Conservation (phyloP, 2,797 vertebrate genomes). For the Miichthys miiuy region DNA sequence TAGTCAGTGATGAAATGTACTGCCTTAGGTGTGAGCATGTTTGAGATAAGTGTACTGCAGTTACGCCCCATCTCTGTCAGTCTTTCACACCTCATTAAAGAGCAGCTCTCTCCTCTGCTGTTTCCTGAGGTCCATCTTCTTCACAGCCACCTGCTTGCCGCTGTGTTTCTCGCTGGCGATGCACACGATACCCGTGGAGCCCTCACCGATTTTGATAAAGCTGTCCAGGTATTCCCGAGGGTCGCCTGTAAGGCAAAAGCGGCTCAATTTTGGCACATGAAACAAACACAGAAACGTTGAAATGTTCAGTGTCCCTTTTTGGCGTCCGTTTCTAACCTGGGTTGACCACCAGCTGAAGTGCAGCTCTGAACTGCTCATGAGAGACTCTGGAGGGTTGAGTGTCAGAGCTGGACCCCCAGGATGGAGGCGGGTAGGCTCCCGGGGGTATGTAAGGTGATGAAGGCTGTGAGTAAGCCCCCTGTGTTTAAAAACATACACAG, state of each 20-base stretch:
- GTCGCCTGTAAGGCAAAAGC: slow-evolving; percentile 82
- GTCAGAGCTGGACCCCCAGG: slow-evolving; percentile 96
- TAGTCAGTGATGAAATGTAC: background rate
- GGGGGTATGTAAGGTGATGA: slow-evolving; percentile 94
- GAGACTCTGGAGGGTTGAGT: slow-evolving; percentile 96
- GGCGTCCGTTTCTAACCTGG: slow-evolving; percentile 83
- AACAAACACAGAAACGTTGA: background rate
- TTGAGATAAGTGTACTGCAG: background rate
- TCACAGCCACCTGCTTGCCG: slow-evolving; percentile 97
- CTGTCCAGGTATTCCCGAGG: slow-evolving; percentile 96
- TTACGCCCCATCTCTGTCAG: slow-evolving; percentile 4
- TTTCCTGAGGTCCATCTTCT: slow-evolving; percentile 99
- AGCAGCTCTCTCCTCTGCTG: slow-evolving; percentile 97
- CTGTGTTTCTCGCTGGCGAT: slow-evolving; percentile 98
- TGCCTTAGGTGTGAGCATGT: background rate
- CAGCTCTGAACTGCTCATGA: slow-evolving; percentile 97
- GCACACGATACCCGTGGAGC: slow-evolving; percentile 98
- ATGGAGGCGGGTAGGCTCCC: slow-evolving; percentile 93
- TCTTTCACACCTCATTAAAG: slow-evolving; percentile 92
- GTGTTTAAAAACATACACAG: slow-evolving; percentile 58
- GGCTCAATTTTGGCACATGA: background rate
- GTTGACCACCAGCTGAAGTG: slow-evolving; percentile 97
- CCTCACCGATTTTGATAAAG: slow-evolving; percentile 99
- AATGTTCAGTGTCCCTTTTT: background rate
- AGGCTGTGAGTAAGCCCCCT: slow-evolving; percentile 92